Base-by-base conservation (phyloP, 2,888 invertebrate species). In the Priocnemis perturbator region DNA sequence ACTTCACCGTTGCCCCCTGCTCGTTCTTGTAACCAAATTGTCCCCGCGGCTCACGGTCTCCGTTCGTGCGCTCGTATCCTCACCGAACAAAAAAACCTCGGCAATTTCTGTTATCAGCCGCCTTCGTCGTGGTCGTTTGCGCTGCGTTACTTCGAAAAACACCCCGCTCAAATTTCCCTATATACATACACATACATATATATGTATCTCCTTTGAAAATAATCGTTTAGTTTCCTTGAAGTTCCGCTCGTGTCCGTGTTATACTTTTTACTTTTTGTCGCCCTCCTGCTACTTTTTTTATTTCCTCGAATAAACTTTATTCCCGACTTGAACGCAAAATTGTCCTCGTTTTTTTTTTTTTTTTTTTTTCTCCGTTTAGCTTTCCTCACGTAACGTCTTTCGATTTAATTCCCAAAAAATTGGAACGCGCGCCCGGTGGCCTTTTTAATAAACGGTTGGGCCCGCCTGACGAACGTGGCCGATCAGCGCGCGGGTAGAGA, bases 401-500 rank as follows among this genome's bases (percentile, higher is more conserved):
- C 26, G 15, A 7, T 20, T 21, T 21, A 21, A 15, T 23, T 20
- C 55, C 15, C 21, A 14, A 23, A 20, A 20, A 19, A 23, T 26
- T 55, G 7, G 21, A 7, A 55, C 69, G 68, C 81, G 78, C 81
- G 81, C 78, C 81, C 58, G 44, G 59, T 48, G 78, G 69, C 77
- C 72, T 73, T 80, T 80, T 80, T 78, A 50, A 19, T 50, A 50
- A 50, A 50, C 50, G 50, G n/a, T 75, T 81, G 80, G 78, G 81
- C 78, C 81, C 81, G 81, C 71, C 81, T 78, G 78, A 79, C 78
- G 81, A 79, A 81, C 79, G 79, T 79, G 79, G 80, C 81, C 81
- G 80, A 76, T 72, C 78, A 78, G 81, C 79, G 81, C 81, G 80
- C 79, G 78, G 81, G 73, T 72, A 79, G 81, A 79, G 79, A 78